Conservation (phyloP, 2,888 invertebrate species). For the Notodonta dromedarius region DNA sequence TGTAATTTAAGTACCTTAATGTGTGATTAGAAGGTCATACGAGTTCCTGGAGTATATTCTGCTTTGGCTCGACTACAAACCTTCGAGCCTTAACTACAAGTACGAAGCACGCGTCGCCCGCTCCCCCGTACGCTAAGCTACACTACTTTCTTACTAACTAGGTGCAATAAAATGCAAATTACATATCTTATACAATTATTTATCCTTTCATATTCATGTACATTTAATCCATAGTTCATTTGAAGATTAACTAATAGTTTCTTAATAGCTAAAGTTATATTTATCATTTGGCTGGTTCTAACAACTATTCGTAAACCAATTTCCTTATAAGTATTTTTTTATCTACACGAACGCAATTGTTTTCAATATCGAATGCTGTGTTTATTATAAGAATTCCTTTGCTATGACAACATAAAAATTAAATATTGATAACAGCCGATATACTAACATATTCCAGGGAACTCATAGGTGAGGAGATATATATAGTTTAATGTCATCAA, state of each 20-base stretch:
- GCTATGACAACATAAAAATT: too few relatives aligned
- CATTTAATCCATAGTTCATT: conserved; percentile 53
- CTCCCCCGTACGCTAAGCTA: conserved; percentile 59
- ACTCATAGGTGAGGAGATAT: neutral
- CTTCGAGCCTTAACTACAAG: neutral
- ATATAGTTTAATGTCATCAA: conserved; percentile 4
- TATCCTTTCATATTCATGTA: conserved; percentile 54
- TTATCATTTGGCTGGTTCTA: conserved; percentile 46
- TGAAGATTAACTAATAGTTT: conserved; percentile 46
- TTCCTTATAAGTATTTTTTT: conserved; percentile 16
- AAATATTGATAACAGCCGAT: neutral
- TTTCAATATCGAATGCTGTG: neutral
- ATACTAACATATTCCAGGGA: too few relatives aligned
- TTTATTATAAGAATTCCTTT: too few relatives aligned
- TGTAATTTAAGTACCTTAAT: neutral
- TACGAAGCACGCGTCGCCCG: conserved; percentile 48
- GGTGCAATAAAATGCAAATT: conserved; percentile 78
- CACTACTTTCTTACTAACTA: conserved; percentile 73
- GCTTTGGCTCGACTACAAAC: neutral
- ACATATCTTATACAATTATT: conserved; percentile 55
- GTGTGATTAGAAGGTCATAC: neutral
- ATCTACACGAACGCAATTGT: conserved; percentile 13
- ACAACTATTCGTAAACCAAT: conserved; percentile 39
- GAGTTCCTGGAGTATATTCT: neutral
- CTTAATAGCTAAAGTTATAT: conserved; percentile 34